Evolutionary conservation across 30 jellyfish, hydroid and myxozoan species (phyloP), one percentile per base, ranked within the genome.

Genomic region (Cassiopea xamachana): DNA sequence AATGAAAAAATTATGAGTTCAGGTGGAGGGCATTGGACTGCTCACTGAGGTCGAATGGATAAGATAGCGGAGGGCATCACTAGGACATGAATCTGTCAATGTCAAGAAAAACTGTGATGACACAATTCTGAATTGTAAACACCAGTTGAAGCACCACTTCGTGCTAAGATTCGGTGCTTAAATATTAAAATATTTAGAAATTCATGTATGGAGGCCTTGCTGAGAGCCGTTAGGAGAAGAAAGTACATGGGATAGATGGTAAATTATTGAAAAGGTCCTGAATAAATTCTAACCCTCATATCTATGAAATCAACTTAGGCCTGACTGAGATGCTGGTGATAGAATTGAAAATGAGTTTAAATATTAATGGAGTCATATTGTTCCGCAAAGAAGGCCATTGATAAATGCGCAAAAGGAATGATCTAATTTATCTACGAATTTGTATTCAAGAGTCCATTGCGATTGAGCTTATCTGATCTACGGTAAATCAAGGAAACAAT

Each of bases 251-350:
- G 84, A 43, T 10, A 2, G 85, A 15, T 61, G 55, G 7, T 84
- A 16, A 84, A 84, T 84, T 18, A 84, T 84, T 84, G 17, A 84
- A 51, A 69, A 43, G 64, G 45, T 9, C 73, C 77, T 46, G 60
- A 49, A 70, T 45, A 73, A 50, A 69, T n/a, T 67, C 12, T 69
- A 70, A 71, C 85, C 77, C 39, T 71, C 39, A 46, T 7, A 12
- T n/a, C 58, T 14, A 16, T 27, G 17, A 13, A 17, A 50, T 19
- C 51, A 80, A 50, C 48, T 10, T 19, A 15, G 78, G 79, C 89
- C 78, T 59, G 60, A 80, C 80, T 39, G 79, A 43, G 58, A 43
- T 4, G 51, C 51, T 71, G 80, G 58, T 43, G 80, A 71, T 71
- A 71, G 80, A 9, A 64, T 64, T 64, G 47, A 71, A 19, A 27